Evolutionary conservation across 2,888 invertebrate species (phyloP), one percentile per base, ranked within the genome.

Genomic region (Gymnoscelis rufifasciata): DNA sequence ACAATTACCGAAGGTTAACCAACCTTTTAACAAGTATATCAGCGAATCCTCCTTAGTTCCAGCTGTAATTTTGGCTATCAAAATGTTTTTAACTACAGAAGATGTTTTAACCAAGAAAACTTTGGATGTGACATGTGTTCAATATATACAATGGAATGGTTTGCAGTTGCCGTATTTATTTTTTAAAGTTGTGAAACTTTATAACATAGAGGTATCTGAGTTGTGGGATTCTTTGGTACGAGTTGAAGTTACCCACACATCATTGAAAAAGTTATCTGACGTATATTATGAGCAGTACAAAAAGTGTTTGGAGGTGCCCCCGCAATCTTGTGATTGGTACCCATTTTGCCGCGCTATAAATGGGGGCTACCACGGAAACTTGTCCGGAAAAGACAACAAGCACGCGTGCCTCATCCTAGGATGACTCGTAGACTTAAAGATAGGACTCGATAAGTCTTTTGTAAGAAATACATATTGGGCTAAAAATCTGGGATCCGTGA

Each of bases 111-210:
- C 53, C 5, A 56, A 53, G 31, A 47, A 29, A 11, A 38, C 29
- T n/a, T 15, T 56, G 10, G 24, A 31, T 38, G 44, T n/a, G 27
- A 52, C 51, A 1, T 51, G 53, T 30, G 7, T 56, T 1, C 53
- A 51, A 13, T 36, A 49, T 15, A 43, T 51, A 12, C 45, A 56
- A 36, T 56, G 56, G 56, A 45, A 42, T 4, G 53, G 53, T 2
- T 28, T 56, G 8, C 53, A 56, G 4, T n/a, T 56, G 14, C 53
- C 53, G 0, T 10, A 19, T 19, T 31, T 56, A 30, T 56, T 51
- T 23, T 51, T 53, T 26, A 47, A 43, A 45, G 56, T 53, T 7
- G 47, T 31, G 2, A 10, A 39, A 0, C 31, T 53, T 6, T 56
- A 53, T 26, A 8, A n/a, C 7, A 37, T 53, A 6, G 49, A 51